Base-by-base conservation (phyloP, 2,888 invertebrate genomes). In the Microplitis deprimator region DNA sequence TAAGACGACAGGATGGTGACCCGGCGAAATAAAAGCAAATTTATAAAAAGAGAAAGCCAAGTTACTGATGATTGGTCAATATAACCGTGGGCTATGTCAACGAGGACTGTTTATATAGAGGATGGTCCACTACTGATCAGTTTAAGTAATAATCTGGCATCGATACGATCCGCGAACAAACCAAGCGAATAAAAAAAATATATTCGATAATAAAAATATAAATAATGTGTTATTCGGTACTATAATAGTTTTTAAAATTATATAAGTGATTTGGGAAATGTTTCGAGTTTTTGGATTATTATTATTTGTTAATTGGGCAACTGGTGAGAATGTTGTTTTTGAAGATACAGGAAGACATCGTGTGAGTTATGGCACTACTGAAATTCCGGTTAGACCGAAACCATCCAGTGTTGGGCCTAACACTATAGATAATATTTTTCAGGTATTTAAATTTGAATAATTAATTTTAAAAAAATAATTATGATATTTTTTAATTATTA, bases 401-500 rank as follows among this genome's bases (percentile, higher is more conserved):
- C 29, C 40, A 68, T 16, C 40, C 8, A 17, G 71, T 59, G n/a
- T 62, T 6, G 65, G n/a, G 64, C 73, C 73, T 38, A 29, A 68
- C n/a, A 20, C 65, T 39, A 60, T 77, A 10, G 73, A 70, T 20
- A 69, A 13, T 59, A 73, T 74, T 74, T 77, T 77, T 17, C 69
- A 77, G 29, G 77, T 77, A 67, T 20, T 10, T 50, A 41, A 62
- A 41, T 62, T 62, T n/a, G n/a, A 17, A 16, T 62, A 17, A 29
- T 20, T 62, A n/a, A 13, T 17, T 17, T 5, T 13, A 62, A 62
- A 62, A 64, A 69, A 40, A 62, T 62, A 13, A 0, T 10, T 59
- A 6, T 16, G 8, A 8, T 50, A 1, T 38, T 20, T 73, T 20
- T 62, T 20, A 16, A 50, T 41, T 39, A 50, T 50, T 10, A 13